Conservation (phyloP, 2,797 vertebrate species). For the Sternarchorhynchus goeldii region DNA sequence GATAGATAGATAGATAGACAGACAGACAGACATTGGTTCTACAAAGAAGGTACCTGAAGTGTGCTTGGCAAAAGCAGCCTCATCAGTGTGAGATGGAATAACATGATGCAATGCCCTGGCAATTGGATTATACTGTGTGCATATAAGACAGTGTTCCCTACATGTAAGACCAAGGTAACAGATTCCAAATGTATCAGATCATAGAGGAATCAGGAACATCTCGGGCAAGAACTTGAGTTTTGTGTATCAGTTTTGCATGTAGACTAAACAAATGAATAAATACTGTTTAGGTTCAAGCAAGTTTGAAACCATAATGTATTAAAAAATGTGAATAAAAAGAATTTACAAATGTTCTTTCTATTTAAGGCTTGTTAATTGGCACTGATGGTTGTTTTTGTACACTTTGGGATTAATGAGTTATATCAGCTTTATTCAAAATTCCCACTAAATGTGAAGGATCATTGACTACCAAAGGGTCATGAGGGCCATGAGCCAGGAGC, state of each 20-base stretch:
- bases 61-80: neutral
- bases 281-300: too few species aligned
- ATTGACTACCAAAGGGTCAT: too few species aligned
- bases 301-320: too few species aligned
- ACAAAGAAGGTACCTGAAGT: neutral
- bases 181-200: neutral
- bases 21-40: too few species aligned
- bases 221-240: neutral
- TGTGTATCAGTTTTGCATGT: too few species aligned
- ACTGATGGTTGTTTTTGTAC: too few species aligned
- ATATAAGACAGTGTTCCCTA: neutral
- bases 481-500: too few species aligned
- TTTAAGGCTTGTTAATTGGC: too few species aligned
- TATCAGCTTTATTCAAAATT: too few species aligned
- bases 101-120: conserved; percentile 13
- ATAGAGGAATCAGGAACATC: neutral
- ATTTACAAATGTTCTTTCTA: too few species aligned
- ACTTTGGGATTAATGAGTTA: neutral
- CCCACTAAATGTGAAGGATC: neutral
- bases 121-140: conserved; percentile 2
- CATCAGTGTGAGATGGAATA: neutral
- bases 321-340: too few species aligned
- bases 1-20: too few species aligned
- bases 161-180: neutral
- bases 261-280: neutral